Evolutionary conservation across 2,113 vertebrate species (phyloP).

Genomic region (Hipposideros armiger): DNA sequence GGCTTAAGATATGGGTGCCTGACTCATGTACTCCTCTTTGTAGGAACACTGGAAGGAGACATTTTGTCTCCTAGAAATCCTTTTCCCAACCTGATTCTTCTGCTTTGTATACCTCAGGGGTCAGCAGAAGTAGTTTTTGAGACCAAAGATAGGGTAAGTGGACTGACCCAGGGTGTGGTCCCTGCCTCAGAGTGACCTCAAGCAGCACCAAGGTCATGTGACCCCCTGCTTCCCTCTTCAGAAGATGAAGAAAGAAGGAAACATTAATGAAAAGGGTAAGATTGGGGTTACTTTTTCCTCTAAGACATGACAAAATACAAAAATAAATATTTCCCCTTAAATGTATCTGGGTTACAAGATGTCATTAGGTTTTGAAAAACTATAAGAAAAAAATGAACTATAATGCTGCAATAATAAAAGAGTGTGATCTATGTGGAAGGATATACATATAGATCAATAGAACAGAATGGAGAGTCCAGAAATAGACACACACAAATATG

Average conservation of each 20-base stretch:
- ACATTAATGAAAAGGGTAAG: neutral
- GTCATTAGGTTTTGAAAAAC: slow-evolving; percentile 32
- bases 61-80: neutral
- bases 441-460: neutral
- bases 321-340: neutral
- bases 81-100: neutral
- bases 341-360: neutral
- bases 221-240: neutral
- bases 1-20: neutral
- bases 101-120: neutral
- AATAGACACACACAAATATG: neutral
- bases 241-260: neutral
- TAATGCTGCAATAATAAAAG: neutral
- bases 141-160: neutral
- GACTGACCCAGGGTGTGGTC: neutral
- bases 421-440: neutral
- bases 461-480: neutral
- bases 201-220: neutral
- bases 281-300: neutral
- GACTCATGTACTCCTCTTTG: neutral
- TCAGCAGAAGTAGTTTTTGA: neutral
- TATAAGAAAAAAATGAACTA: neutral
- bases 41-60: neutral
- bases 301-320: slow-evolving; percentile 25
- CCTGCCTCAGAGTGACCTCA: neutral